Percentiles rank a stretch among this genome's conserved stretches.
These are phyloP conservation scores for Sapajus apella DNA, from an alignment of 2,113 vertebrate species.

Conservation along the genomic window DNA sequence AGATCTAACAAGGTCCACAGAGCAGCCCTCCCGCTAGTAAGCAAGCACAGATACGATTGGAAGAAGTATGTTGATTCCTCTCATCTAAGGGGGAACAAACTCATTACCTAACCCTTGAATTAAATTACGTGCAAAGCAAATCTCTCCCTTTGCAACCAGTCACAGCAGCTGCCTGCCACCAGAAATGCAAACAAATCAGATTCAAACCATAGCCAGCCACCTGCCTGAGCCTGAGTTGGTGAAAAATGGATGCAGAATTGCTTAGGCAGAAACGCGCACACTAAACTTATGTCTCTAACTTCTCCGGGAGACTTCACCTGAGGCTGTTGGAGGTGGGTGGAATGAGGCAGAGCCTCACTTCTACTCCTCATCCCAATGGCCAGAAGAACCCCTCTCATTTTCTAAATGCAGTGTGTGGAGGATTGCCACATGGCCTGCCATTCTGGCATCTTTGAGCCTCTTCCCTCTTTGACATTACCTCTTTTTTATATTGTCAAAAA, in stretches of 20 bases:
- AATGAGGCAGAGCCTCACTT: not conserved
- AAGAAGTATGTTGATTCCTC: not conserved
- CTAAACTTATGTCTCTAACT: not conserved
- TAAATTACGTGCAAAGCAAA: conserved; percentile 70
- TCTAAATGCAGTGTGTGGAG: not conserved
- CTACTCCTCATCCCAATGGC: not conserved
- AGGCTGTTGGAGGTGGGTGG: not conserved
- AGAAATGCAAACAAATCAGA: conserved; percentile 70
- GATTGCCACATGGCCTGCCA: not conserved
- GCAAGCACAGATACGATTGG: not conserved
- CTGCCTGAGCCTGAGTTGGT: conserved; percentile 11
- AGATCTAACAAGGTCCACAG: conserved; percentile 40
- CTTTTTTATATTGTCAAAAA: conserved; percentile 12
- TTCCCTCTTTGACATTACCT: not conserved
- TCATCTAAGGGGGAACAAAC: conserved; percentile 19
- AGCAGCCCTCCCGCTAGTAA: conserved; percentile 16
- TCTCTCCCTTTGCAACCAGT: conserved; percentile 51
- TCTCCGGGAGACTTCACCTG: not conserved
- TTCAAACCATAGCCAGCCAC: conserved; percentile 40
- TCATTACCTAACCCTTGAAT: conserved; percentile 69
- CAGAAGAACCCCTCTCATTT: not conserved
- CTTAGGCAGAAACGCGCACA: not conserved
- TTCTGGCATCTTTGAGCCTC: not conserved
- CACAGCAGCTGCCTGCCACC: not conserved
- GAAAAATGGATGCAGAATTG: not conserved